Evolutionary conservation across 2,113 vertebrate species (phyloP), one percentile per base, ranked within the genome.

Genomic region (Prolemur simus): DNA sequence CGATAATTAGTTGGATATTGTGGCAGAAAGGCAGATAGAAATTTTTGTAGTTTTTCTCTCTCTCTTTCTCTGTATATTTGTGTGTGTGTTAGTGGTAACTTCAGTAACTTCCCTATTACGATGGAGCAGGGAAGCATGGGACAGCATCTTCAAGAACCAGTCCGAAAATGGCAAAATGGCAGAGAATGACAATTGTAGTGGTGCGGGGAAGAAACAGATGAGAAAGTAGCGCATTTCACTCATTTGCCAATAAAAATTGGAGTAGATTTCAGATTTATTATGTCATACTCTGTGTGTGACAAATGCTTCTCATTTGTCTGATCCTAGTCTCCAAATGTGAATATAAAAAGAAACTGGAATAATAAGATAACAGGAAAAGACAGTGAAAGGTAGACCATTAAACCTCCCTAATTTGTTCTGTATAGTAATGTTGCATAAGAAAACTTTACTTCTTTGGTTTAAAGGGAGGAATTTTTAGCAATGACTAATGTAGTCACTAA

Each of bases 241-340:
- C n/a, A 20, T n/a, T 90, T 27, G 20, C 49, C 54, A 69, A 9
- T 64, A 20, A 80, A 74, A 84, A 39, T 29, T 56, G 42, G 56
- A 73, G 21, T 78, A 4, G 3, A 81, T 82, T 87, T 39, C 47
- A 63, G 37, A 25, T 89, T 78, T 32, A 60, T 66, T 74, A 23
- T n/a, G 25, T 68, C 15, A 27, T 63, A 42, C 2, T 83, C 45
- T 47, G n/a, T 32, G 63, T 68, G n/a, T 74, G 29, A 71, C 14
- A 76, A 58, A 69, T 69, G n/a, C 12, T 42, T 80, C 39, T 52
- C 39, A 66, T 89, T 71, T 77, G 32, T 87, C 49, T 63, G 49
- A 68, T 63, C 9, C 42, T 86, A n/a, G 47, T 96, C 14, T 87
- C 27, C 39, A 93, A 95, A 87, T 58, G 11, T 54, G 93, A 95